A percentile compares a stretch with the other conserved stretches of the same genome.
Conservation (phyloP, 2,888 invertebrate genomes). For the Parnassius mnemosyne region DNA sequence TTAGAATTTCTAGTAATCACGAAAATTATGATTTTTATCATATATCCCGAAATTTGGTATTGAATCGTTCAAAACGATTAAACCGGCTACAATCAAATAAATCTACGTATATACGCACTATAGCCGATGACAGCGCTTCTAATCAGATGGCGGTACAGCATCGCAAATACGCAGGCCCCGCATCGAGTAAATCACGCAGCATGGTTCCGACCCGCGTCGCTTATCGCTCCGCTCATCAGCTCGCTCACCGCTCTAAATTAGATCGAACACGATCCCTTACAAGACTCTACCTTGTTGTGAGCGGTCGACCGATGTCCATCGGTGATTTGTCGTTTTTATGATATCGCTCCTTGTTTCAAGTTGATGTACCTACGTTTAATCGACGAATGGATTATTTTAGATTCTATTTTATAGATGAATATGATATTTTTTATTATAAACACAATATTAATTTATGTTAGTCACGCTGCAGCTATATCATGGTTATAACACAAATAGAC, state of each 20-base stretch:
- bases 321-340: slow-evolving; percentile 55
- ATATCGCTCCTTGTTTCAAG: slow-evolving; percentile 37
- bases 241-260: slow-evolving; percentile 59
- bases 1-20: no score
- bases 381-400: slow-evolving; percentile 14
- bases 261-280: slow-evolving; percentile 45
- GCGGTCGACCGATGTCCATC: slow-evolving; percentile 37
- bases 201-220: slow-evolving; percentile 45
- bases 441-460: no score
- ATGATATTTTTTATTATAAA: no score
- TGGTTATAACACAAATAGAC: no score
- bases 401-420: no score
- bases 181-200: slow-evolving; percentile 65
- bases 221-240: slow-evolving; percentile 54
- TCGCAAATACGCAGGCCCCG: slow-evolving; percentile 29
- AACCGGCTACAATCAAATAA: no score
- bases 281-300: slow-evolving; percentile 26
- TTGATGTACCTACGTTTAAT: slow-evolving; percentile 32
- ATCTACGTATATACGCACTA: no score
- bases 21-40: no score
- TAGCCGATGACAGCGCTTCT: slow-evolving; percentile 26
- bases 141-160: slow-evolving; percentile 32
- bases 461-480: no score
- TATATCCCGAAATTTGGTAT: no score
- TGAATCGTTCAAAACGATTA: no score